These are phyloP conservation scores for Anthoptus insignis DNA, from an alignment of 2,888 invertebrate genomes.

Conservation along the genomic window DNA sequence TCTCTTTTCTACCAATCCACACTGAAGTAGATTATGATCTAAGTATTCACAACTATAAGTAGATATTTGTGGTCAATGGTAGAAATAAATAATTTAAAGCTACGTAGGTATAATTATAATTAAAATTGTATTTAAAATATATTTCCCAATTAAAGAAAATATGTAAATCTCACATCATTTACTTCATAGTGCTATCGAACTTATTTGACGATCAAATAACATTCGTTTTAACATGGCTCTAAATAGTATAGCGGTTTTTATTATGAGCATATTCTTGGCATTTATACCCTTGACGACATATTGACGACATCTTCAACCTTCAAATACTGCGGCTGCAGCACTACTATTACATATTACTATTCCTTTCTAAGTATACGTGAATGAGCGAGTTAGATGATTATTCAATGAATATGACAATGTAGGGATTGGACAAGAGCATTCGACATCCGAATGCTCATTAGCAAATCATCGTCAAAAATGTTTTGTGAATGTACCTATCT, in stretches of 20 bases:
- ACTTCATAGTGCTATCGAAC: no score
- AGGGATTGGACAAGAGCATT: neutral
- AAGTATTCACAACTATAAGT: no score
- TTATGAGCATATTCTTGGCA: conserved; percentile 12
- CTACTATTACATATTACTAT: neutral
- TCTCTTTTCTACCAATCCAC: no score
- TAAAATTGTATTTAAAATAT: no score
- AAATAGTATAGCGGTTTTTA: conserved; percentile 6
- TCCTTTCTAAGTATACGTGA: neutral
- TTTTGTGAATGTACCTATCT: neutral
- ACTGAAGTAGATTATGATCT: no score
- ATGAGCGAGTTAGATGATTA: neutral
- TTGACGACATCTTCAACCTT: conserved; percentile 33
- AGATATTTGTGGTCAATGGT: neutral
- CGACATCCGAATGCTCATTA: no score
- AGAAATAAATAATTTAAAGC: no score
- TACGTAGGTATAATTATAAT: no score
- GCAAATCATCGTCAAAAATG: no score
- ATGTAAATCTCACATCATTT: no score
- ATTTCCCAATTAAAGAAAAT: no score
- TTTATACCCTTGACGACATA: conserved; percentile 24
- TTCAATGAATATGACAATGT: neutral
- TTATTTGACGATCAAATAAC: neutral
- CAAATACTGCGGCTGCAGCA: conserved; percentile 9
- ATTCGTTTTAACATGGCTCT: neutral